Base-by-base conservation (phyloP, 2,113 vertebrate genomes). In the Coracopsis vasa region DNA sequence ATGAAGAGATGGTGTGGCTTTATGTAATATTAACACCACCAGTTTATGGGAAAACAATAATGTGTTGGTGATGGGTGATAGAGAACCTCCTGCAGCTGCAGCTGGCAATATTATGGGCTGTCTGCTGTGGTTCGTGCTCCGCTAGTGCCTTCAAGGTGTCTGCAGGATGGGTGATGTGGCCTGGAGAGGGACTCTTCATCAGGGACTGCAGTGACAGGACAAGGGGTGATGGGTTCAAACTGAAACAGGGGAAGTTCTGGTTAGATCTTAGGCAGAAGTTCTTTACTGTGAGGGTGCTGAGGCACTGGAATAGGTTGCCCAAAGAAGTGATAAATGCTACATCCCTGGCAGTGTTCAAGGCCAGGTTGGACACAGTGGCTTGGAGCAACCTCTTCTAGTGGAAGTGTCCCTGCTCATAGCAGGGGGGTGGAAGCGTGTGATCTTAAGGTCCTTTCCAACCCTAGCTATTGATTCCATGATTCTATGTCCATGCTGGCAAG, bases 401-500 rank as follows among this genome's bases (percentile, higher is more conserved):
- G 56, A 58, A 35, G 21, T 5, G 33, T 58, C 21, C 56, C 20
- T 7, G 20, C 33, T 0, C 8, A 1, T 23, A 33, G 20, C 20
- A 58, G 9, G 56, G 20, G 51, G 16, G 18, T 29, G 51, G 28
- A 31, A 31, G 6, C 11, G 51, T 6, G 7, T 29, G 51, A 53
- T 3, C 28, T 31, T 53, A 18, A 58, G 56, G 20, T 58, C 21
- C 56, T 24, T 58, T 58, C 56, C 33, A 58, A 24, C 13, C 33
- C 21, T 35, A 21, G 23, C 33, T 15, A 23, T 15, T 58, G 20
- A 58, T 58, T 58, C 56, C 33, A n/a, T 23, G 56, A 58, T 24
- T 58, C 33, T 13, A 17, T 65, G 56, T 15, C 73, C 44, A 4
- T 0, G 0, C 21, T 62, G 37, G 37, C 20, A n/a, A 33, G 39